Conservation (phyloP, 2,797 vertebrate genomes). For the Sebastes nivosus region DNA sequence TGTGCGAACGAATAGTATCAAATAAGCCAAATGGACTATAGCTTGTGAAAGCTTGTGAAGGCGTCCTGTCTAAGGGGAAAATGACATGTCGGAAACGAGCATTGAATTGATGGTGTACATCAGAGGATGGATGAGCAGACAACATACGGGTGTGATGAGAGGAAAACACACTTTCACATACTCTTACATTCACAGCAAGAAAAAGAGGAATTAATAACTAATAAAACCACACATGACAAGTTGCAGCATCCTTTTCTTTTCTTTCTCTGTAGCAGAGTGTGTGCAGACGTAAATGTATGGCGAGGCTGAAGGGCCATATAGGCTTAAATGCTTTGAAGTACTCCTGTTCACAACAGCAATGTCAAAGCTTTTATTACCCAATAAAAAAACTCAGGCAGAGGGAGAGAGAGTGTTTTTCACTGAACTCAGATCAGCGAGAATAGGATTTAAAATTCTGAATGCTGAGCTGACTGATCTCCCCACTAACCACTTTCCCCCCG, state of each 20-base stretch:
- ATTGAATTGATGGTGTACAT: background rate
- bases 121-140: background rate
- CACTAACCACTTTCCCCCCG: conserved; percentile 29
- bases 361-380: conserved; percentile 42
- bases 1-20: no score
- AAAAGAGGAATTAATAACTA: background rate
- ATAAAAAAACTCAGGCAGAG: conserved; percentile 45
- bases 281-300: background rate
- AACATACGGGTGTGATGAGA: background rate
- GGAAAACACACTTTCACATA: background rate
- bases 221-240: background rate
- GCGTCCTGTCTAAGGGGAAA: conserved; percentile 6
- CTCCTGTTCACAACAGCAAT: conserved; percentile 3
- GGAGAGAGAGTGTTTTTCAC: conserved; percentile 36
- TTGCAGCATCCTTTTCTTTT: background rate
- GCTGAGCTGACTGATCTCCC: conserved; percentile 31
- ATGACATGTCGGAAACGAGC: background rate
- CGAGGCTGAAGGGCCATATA: background rate
- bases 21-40: no score
- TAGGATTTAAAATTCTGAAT: background rate
- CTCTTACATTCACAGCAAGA: background rate
- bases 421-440: conserved; percentile 27
- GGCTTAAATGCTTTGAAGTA: conserved; percentile 4
- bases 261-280: background rate
- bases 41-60: no score